Evolutionary conservation across 2,113 vertebrate genomes (phyloP).

Genomic region (Nestor notabilis): DNA sequence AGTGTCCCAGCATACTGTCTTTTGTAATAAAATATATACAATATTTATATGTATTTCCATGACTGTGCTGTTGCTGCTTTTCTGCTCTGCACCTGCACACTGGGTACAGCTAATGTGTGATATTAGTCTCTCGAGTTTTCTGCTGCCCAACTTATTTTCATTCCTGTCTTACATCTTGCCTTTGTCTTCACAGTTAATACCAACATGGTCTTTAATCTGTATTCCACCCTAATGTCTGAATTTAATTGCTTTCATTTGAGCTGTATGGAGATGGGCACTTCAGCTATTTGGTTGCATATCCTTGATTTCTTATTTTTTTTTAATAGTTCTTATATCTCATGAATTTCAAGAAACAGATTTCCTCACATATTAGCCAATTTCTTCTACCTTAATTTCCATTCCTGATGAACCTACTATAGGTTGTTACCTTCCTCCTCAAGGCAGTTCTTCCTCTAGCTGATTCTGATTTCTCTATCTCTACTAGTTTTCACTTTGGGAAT

Average conservation of each 20-base stretch:
- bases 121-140: not conserved
- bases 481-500: not conserved
- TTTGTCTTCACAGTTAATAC: not conserved
- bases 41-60: not conserved
- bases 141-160: not conserved
- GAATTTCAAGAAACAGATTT: not conserved
- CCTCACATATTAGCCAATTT: not conserved
- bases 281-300: not conserved
- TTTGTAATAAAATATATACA: not conserved
- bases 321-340: not conserved
- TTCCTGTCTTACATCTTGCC: not conserved
- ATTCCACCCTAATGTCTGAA: not conserved
- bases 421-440: not conserved
- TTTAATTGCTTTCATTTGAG: not conserved
- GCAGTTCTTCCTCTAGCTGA: not conserved
- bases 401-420: not conserved
- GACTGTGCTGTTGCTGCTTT: not conserved
- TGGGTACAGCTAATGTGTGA: not conserved
- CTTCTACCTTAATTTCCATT: not conserved
- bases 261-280: not conserved
- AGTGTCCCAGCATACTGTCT: not conserved
- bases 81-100: not conserved
- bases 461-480: not conserved
- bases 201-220: not conserved
- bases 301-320: not conserved